Evolutionary conservation across 2,113 vertebrate species (phyloP).

Genomic region (Neolamprologus falcicula): DNA sequence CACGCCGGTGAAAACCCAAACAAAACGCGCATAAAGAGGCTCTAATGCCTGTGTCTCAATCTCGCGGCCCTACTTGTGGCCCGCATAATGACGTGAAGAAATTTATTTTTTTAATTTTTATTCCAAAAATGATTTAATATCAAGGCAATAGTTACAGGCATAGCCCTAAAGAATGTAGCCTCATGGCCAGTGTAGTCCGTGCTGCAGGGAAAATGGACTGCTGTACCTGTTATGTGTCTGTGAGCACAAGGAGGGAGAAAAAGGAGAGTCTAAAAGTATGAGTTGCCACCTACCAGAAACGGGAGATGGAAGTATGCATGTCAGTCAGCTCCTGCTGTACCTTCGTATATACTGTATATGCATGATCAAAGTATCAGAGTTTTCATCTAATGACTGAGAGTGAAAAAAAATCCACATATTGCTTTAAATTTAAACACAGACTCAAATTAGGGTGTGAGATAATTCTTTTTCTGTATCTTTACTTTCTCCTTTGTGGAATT

Average conservation of each 20-base stretch:
- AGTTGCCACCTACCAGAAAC: not conserved
- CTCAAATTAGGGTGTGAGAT: not conserved
- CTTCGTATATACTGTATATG: not conserved
- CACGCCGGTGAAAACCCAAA: not conserved
- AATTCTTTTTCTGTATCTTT: not conserved
- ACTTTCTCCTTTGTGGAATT: not conserved
- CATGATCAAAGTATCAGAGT: not conserved
- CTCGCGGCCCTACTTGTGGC: not conserved
- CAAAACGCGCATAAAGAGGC: not conserved
- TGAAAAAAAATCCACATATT: not conserved
- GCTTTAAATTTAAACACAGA: not conserved
- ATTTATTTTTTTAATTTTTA: fast-evolving
- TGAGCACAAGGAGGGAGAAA: not conserved
- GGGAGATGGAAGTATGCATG: not conserved
- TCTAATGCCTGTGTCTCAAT: not conserved
- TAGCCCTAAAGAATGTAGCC: not conserved
- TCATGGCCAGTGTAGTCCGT: not conserved
- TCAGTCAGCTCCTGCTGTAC: not conserved
- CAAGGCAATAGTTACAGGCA: not conserved
- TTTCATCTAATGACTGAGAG: not conserved
- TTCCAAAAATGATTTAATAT: not conserved
- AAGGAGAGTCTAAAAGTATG: not conserved
- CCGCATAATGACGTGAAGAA: not conserved
- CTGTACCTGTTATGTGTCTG: not conserved
- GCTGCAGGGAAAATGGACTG: not conserved